Evolutionary conservation across 2,797 vertebrate genomes (phyloP).

Genomic region (Paramormyrops hopkinsi): DNA sequence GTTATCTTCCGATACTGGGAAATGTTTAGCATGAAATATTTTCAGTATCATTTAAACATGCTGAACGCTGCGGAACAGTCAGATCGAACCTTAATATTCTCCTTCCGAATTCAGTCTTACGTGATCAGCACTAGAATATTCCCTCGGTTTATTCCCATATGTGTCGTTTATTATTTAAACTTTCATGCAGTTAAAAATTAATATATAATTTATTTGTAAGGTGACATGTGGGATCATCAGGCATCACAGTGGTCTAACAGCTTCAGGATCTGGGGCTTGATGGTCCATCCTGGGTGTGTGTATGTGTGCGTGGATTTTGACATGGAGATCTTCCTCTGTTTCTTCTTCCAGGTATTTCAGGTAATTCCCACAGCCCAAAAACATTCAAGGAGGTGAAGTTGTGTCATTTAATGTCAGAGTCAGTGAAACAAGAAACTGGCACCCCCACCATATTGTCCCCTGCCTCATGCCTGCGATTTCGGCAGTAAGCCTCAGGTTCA

Average conservation of each 20-base stretch:
- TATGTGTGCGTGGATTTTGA: background rate
- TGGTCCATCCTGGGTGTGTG: background rate
- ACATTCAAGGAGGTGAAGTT: background rate
- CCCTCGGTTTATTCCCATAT: background rate
- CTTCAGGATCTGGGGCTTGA: background rate
- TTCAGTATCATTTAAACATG: slow-evolving; percentile 11
- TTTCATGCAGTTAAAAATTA: background rate
- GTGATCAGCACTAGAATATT: background rate
- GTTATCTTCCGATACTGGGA: background rate
- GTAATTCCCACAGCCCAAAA: background rate
- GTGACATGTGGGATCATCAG: background rate
- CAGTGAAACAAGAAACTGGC: background rate
- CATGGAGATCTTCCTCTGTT: background rate
- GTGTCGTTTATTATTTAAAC: background rate
- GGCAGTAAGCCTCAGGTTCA: background rate
- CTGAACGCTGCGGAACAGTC: slow-evolving; percentile 12
- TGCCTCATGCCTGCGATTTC: background rate
- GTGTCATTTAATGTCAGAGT: background rate
- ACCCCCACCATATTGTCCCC: background rate
- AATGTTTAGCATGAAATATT: slow-evolving; percentile 19
- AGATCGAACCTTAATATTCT: background rate
- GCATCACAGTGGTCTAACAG: background rate
- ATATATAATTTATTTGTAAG: background rate
- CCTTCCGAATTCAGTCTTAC: background rate
- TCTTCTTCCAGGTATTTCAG: background rate